Evolutionary conservation across 2,113 vertebrate species (phyloP).

Genomic region (Cephalophus harveyi): DNA sequence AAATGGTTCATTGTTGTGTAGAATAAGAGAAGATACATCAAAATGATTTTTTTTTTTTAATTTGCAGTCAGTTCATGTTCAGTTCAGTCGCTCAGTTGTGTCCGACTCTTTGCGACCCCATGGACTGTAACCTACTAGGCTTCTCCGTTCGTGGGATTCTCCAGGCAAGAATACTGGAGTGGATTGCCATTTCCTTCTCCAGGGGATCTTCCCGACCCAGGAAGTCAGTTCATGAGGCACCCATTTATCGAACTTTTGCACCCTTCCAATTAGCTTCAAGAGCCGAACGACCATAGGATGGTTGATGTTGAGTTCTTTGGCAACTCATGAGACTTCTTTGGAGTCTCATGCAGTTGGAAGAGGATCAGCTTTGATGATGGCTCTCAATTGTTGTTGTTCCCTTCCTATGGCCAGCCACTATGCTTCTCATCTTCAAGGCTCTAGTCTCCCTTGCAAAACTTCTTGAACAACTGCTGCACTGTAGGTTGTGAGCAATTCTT

Average conservation of each 20-base stretch:
- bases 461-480: accelerated
- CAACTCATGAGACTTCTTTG: background rate
- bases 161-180: no score
- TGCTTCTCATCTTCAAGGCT: background rate
- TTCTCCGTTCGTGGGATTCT: no score
- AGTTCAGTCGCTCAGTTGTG: no score
- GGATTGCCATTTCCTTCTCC: no score
- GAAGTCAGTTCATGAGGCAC: background rate
- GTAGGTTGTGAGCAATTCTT: background rate
- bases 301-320: background rate
- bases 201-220: no score
- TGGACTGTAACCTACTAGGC: no score
- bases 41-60: background rate
- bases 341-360: background rate
- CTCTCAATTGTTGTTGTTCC: background rate
- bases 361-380: background rate
- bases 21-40: background rate
- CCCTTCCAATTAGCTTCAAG: background rate
- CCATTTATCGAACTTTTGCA: background rate
- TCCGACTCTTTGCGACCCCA: no score
- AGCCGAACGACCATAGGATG: background rate
- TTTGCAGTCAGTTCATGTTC: background rate
- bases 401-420: background rate
- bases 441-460: background rate
- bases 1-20: background rate